Conservation (phyloP, 1,140 invertebrate species). For the Hormaphis cornu region DNA sequence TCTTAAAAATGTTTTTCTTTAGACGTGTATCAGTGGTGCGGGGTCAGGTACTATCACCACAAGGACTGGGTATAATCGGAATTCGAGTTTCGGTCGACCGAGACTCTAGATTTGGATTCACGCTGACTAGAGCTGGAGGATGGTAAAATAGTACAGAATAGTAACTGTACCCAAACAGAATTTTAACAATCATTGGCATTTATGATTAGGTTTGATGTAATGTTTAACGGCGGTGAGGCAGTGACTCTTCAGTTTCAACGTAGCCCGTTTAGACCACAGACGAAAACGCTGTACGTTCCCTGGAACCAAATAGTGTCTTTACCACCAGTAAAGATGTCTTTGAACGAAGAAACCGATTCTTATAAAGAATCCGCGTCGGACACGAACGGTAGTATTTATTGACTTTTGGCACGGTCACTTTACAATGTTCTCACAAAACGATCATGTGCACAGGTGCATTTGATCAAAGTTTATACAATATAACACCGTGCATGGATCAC, state of each 20-base stretch:
- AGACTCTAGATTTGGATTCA: constrained; percentile 91
- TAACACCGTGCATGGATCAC: constrained; percentile 60
- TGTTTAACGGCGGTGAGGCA: constrained; percentile 97
- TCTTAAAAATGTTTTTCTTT: constrained; percentile 42
- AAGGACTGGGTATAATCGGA: constrained; percentile 89
- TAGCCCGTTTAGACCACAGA: constrained; percentile 77
- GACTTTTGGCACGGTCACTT: not conserved
- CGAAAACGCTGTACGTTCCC: constrained; percentile 80
- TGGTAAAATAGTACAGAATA: constrained; percentile 71
- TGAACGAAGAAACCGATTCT: constrained; percentile 55
- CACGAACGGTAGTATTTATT: not conserved
- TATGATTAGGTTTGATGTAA: constrained; percentile 81
- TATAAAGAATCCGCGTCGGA: constrained; percentile 29
- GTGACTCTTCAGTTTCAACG: constrained; percentile 92
- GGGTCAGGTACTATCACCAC: constrained; percentile 84
- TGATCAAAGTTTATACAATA: not conserved
- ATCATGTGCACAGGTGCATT: not conserved
- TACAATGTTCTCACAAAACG: not conserved
- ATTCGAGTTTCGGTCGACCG: constrained; percentile 91
- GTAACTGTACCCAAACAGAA: too few relatives aligned
- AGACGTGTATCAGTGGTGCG: constrained; percentile 97
- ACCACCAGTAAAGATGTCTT: constrained; percentile 73
- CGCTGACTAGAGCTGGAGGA: constrained; percentile 82
- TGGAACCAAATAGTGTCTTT: constrained; percentile 93
- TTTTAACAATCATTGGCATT: not conserved